Evolutionary conservation across 2,888 invertebrate genomes (phyloP).

Genomic region (Ceraclea dissimilis): DNA sequence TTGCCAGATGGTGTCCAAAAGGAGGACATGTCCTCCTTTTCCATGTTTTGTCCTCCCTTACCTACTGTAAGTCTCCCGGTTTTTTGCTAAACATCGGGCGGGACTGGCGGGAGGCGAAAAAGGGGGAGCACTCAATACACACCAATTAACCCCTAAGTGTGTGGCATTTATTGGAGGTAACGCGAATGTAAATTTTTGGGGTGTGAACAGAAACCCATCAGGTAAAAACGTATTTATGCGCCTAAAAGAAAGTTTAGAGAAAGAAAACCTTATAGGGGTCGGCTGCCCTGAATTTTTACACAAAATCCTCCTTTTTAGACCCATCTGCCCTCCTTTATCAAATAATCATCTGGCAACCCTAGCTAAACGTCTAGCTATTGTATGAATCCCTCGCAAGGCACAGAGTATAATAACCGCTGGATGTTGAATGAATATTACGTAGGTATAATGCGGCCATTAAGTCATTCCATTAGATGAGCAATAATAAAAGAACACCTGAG

Average conservation of each 20-base stretch:
- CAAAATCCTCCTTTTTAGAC: too few species aligned
- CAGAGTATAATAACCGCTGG: too few species aligned
- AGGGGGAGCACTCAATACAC: constrained; percentile 5
- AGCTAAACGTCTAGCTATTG: too few species aligned
- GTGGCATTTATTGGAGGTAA: constrained; percentile 5
- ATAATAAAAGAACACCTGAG: background rate
- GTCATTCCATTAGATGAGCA: background rate
- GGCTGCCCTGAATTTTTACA: background rate
- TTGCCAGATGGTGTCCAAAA: too few species aligned
- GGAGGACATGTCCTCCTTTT: too few species aligned
- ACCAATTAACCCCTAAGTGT: constrained; percentile 5
- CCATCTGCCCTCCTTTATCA: too few species aligned
- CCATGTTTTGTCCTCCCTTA: too few species aligned
- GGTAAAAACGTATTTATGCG: background rate
- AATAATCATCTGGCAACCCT: background rate
- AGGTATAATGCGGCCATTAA: too few species aligned
- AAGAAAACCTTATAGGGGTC: background rate
- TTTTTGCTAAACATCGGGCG: too few species aligned
- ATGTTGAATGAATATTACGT: background rate
- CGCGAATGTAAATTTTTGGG: constrained; percentile 2
- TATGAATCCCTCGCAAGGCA: too few species aligned
- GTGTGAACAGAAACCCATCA: background rate
- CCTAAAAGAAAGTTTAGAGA: background rate
- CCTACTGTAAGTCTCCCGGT: too few species aligned
- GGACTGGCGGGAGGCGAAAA: too few species aligned